Base-by-base conservation (phyloP, 2,888 invertebrate genomes). In the Acleris laterana region DNA sequence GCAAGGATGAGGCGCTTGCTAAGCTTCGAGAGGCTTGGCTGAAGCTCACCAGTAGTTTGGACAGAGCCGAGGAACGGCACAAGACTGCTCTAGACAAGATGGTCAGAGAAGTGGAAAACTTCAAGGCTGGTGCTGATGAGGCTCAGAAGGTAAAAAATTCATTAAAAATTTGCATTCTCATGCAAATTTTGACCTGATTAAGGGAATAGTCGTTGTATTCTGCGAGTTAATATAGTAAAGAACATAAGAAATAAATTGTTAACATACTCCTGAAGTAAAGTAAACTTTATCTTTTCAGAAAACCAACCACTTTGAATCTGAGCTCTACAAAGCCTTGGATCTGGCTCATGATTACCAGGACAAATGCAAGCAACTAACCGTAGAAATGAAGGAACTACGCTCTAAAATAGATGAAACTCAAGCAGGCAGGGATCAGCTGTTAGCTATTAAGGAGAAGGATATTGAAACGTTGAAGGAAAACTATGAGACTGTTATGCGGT, bases 271-370 rank as follows among this genome's bases (percentile, higher is more conserved):
- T n/a, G n/a, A n/a, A n/a, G n/a, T n/a, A 32, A 32, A 32, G 2
- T 6, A 25, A 32, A 9, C 0, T n/a, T 46, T 46, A 17, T 11
- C 44, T 19, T 56, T 46, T 38, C 79, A 91, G 85, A 94, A 93
- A 90, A 87, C 93, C 0, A 93, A 93, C 69, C 93, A 94, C 49
- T 94, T 95, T 72, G 96, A 97, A 86, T 92, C 94, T 6, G 97
- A 97, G 87, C 86, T 96, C 1, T 94, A 96, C 38, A 96, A 96
- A 87, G 95, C 96, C 0, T 83, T 96, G 51, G 95, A 95, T 74
- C 80, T 96, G 48, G 96, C 95, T 0, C 95, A 95, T 42, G 94
- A 94, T 70, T 95, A 94, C 76, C 95, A 96, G 80, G 94, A 95
- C 25, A 96, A 95, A 81, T 93, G 93, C 68, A 94, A 94, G 64